Evolutionary conservation across 2,888 invertebrate species (phyloP).

Genomic region (Tribolium freemani): DNA sequence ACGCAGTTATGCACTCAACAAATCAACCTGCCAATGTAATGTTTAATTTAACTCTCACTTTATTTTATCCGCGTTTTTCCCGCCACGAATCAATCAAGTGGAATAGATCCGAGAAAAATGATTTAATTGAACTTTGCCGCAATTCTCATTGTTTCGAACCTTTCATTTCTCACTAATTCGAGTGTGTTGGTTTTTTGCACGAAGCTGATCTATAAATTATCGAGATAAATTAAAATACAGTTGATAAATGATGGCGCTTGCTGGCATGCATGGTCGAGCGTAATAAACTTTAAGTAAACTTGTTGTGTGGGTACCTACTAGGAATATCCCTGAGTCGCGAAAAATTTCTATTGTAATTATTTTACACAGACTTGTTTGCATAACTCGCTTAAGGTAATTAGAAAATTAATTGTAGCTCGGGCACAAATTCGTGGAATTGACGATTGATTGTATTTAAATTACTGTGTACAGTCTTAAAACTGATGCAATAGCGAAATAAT

Average conservation of each 20-base stretch:
- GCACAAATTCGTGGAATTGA: constrained; percentile 8
- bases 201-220: constrained; percentile 40
- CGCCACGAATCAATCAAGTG: constrained; percentile 43
- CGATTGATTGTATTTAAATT: constrained; percentile 30
- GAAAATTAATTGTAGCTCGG: constrained; percentile 8
- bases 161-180: constrained; percentile 18
- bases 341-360: constrained; percentile 26
- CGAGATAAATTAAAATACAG: constrained; percentile 39
- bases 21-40: constrained; percentile 40
- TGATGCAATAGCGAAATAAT: not conserved
- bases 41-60: constrained; percentile 40
- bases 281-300: constrained; percentile 38
- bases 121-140: constrained; percentile 38
- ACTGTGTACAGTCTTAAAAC: not conserved
- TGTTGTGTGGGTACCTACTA: constrained; percentile 31
- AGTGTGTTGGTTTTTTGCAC: not conserved
- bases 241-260: constrained; percentile 44
- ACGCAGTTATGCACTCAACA: constrained; percentile 37
- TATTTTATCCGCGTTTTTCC: constrained; percentile 27
- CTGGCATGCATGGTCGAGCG: constrained; percentile 36
- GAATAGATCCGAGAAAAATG: constrained; percentile 15
- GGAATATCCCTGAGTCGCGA: constrained; percentile 20
- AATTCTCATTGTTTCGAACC: constrained; percentile 25
- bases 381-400: constrained; percentile 13
- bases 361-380: constrained; percentile 4